These are phyloP conservation scores for Caenorhabditis uteleia DNA, from an alignment of 2,888 invertebrate genomes.

Conservation along the genomic window DNA sequence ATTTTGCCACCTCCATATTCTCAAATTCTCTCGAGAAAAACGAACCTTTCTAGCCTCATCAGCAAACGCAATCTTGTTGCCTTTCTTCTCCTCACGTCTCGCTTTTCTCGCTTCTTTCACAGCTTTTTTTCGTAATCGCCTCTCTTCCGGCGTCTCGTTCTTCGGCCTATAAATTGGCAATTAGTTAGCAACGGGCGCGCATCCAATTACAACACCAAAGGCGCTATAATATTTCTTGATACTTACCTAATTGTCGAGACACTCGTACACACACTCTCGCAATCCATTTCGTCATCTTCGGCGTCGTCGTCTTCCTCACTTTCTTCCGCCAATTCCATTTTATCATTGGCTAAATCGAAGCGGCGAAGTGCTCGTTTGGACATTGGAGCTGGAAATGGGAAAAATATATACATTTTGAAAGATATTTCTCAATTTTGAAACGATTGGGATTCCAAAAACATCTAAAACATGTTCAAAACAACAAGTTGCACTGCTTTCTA, in stretches of 20 bases:
- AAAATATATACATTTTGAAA: too few relatives aligned
- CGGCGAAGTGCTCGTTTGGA: slow-evolving; percentile 51
- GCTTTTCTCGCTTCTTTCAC: slow-evolving; percentile 80
- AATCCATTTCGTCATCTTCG: slow-evolving; percentile 37
- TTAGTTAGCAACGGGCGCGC: not conserved
- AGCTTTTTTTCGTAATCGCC: slow-evolving; percentile 81
- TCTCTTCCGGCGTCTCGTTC: slow-evolving; percentile 82
- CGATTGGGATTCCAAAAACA: too few relatives aligned
- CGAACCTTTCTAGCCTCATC: slow-evolving; percentile 47
- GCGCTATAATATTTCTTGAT: too few relatives aligned
- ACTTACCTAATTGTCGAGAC: slow-evolving; percentile 5
- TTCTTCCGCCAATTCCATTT: slow-evolving; percentile 37
- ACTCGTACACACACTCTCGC: slow-evolving; percentile 15
- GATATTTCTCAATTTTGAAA: too few relatives aligned
- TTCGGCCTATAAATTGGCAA: slow-evolving; percentile 73
- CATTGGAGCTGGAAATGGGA: slow-evolving; percentile 42
- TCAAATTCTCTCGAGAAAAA: not conserved
- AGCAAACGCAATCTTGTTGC: slow-evolving; percentile 52
- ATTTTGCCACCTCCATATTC: not conserved
- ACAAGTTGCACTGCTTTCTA: too few relatives aligned
- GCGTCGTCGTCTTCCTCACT: slow-evolving; percentile 36
- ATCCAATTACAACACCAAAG: too few relatives aligned
- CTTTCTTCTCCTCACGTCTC: slow-evolving; percentile 64
- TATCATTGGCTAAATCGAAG: slow-evolving; percentile 49
- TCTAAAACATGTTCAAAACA: not conserved